A percentile compares a stretch with the other conserved stretches of the same genome.
Evolutionary conservation across 2,888 invertebrate species (phyloP).

Genomic region (Eudasyphora cyanicolor): DNA sequence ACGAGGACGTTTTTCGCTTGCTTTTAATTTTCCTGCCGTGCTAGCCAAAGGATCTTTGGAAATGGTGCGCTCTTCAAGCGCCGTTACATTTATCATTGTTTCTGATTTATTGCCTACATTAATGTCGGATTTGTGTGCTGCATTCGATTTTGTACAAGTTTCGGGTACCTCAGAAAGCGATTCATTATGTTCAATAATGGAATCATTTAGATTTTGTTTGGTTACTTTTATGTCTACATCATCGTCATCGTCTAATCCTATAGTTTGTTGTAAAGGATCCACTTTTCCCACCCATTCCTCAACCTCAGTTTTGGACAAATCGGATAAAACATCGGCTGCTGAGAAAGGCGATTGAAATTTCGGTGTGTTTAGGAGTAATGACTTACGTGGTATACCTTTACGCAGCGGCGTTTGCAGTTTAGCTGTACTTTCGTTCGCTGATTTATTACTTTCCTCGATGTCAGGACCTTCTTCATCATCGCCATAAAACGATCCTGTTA

Average conservation of each 20-base stretch:
- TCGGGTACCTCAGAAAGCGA: constrained; percentile 69
- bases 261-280: constrained; percentile 43
- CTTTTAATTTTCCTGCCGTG: constrained; percentile 27
- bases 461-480: constrained; percentile 6
- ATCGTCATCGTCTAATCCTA: constrained; percentile 49
- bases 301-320: constrained; percentile 70
- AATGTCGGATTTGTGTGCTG: constrained; percentile 31
- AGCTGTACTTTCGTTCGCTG: constrained; percentile 67
- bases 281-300: constrained; percentile 71
- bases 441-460: constrained; percentile 44
- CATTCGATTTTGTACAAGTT: constrained; percentile 47
- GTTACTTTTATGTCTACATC: constrained; percentile 51
- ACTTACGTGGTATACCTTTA: constrained; percentile 65
- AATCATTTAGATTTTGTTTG: constrained; percentile 1
- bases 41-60: constrained; percentile 46
- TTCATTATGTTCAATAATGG: constrained; percentile 49
- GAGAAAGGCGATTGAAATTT: constrained; percentile 59
- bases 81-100: constrained; percentile 64
- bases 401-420: constrained; percentile 57
- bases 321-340: constrained; percentile 62
- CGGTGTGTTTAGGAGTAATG: constrained; percentile 23
- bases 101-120: constrained; percentile 63
- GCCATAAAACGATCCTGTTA: constrained; percentile 43
- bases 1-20: not conserved
- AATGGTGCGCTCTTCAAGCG: not conserved